Conservation (phyloP, 1,140 invertebrate species). For the Drosophila funebris region DNA sequence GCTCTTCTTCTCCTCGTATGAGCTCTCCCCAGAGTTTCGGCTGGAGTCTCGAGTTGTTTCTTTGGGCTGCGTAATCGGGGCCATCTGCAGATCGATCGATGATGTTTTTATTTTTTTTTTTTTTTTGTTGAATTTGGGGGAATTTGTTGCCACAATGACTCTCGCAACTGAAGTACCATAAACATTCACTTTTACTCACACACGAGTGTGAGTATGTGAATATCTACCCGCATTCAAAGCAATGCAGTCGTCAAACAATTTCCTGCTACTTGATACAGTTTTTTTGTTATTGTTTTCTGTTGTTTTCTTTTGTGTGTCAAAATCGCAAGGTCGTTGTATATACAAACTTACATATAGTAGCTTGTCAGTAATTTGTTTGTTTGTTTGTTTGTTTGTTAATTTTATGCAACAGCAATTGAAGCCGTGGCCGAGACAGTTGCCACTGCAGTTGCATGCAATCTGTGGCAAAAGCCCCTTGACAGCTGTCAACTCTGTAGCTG, state of each 20-base stretch:
- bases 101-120: too few species aligned
- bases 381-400: slow-evolving; percentile 45
- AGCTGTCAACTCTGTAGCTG: slow-evolving; percentile 30
- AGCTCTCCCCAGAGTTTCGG: not conserved
- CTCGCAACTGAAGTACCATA: slow-evolving; percentile 68
- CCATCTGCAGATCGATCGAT: slow-evolving; percentile 35
- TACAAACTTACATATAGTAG: slow-evolving; percentile 1
- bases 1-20: not conserved
- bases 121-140: too few species aligned
- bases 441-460: slow-evolving; percentile 34
- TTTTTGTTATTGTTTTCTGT: slow-evolving; percentile 24
- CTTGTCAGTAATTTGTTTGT: slow-evolving; percentile 5
- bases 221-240: not conserved
- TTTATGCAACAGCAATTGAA: slow-evolving; percentile 77
- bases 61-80: slow-evolving; percentile 67
- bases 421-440: slow-evolving; percentile 32
- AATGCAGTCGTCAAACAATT: slow-evolving; percentile 73
- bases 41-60: slow-evolving; percentile 39
- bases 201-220: not conserved
- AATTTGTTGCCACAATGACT: slow-evolving; percentile 61
- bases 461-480: not conserved
- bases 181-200: slow-evolving; percentile 74
- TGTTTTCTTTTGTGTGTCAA: slow-evolving; percentile 16
- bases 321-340: slow-evolving; percentile 64
- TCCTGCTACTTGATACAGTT: slow-evolving; percentile 80